Evolutionary conservation across 1,140 invertebrate genomes (phyloP), one percentile per base, ranked within the genome.

Genomic region (Listronotus oregonensis): DNA sequence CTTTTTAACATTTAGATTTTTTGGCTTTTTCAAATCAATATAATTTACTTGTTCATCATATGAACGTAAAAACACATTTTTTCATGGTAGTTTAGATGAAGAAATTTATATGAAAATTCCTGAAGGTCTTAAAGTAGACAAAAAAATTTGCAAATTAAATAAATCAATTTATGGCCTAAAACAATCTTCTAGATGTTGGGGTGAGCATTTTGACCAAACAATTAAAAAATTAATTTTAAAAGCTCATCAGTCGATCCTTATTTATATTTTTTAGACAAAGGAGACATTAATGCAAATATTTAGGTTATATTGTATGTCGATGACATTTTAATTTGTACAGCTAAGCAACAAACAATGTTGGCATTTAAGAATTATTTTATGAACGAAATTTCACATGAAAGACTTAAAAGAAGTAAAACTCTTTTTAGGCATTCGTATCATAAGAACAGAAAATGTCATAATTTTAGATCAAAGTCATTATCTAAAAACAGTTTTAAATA

Each of bases 131-230:
- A 31, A 60, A 18, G 37, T 71, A 12, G 21, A 15, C 54, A 64
- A 71, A 39, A 17, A 70, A 46, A 62, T 77, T 31, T 77, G 73
- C 54, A 77, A 65, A 69, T 65, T 81, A 39, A 77, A 78, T 40
- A 79, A 77, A 66, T 69, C 74, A 37, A 56, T 81, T 14, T 82
- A 82, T 68, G 79, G 77, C 0, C 68, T 82, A 14, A 79, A 81
- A 73, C 79, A 81, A 64, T 66, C 78, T 21, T 74, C 78, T 47
- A 65, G 71, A 60, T 71, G 70, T 43, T 77, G 75, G 74, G 1
- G 1, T 27, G 21, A 27, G n/a, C n/a, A n/a, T n/a, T n/a, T 27
- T 27, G 21, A 3, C 5, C 5, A 27, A 27, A 27, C 21, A 27
- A 27, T 27, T 27, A 27, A 27, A 3, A 27, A 5, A 27, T 27